A percentile compares a stretch with the other conserved stretches of the same genome.
Evolutionary conservation across 2,888 invertebrate genomes (phyloP).

Genomic region (Drosophila falleni): DNA sequence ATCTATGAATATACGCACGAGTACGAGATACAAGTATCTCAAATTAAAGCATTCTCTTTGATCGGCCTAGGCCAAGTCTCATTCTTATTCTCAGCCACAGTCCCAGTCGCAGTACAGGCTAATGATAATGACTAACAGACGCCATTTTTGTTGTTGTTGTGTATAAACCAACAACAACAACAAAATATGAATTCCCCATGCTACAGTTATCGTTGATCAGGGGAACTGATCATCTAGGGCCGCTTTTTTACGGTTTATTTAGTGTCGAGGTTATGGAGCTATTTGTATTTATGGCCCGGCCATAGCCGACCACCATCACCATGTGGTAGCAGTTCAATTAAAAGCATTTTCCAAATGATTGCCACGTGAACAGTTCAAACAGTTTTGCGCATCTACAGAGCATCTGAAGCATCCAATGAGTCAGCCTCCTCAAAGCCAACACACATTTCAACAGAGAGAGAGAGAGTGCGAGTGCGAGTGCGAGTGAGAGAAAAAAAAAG

Average conservation of each 20-base stretch:
- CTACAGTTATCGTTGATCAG: slow-evolving; percentile 18
- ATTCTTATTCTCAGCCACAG: background rate
- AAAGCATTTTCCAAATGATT: slow-evolving; percentile 62
- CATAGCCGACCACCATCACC: slow-evolving; percentile 25
- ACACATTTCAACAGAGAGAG: background rate
- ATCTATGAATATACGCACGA: background rate
- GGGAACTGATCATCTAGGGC: slow-evolving; percentile 30
- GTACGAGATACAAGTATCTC: background rate
- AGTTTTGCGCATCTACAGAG: slow-evolving; percentile 6
- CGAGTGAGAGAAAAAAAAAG: slow-evolving; percentile 4
- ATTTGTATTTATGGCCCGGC: slow-evolving; percentile 72
- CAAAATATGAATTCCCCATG: slow-evolving; percentile 43
- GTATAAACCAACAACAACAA: background rate
- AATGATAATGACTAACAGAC: slow-evolving; percentile 50
- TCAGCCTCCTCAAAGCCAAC: slow-evolving; percentile 41
- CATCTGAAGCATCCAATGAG: slow-evolving; percentile 34
- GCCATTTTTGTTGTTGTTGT: slow-evolving; percentile 57
- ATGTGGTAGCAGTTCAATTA: slow-evolving; percentile 73
- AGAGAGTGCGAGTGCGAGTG: background rate
- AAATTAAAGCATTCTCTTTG: slow-evolving; percentile 34
- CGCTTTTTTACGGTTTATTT: slow-evolving; percentile 71
- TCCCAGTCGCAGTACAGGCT: background rate
- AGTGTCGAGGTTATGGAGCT: slow-evolving; percentile 75
- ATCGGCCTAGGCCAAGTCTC: slow-evolving; percentile 31
- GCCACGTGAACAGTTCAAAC: slow-evolving; percentile 49